Base-by-base conservation (phyloP, 2,113 vertebrate species). In the Saiga tatarica region DNA sequence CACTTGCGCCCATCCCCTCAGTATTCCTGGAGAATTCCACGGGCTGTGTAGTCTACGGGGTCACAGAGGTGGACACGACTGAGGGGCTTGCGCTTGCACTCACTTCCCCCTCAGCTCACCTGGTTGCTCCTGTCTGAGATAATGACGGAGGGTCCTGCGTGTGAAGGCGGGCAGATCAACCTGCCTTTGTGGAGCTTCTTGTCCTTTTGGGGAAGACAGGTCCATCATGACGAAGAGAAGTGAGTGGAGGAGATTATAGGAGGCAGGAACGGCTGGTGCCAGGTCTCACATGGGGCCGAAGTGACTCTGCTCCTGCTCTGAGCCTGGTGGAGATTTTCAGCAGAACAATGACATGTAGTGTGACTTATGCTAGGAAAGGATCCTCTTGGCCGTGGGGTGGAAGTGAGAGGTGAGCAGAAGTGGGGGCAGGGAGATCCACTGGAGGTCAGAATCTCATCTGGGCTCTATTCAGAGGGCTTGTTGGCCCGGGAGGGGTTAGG, bases 231-330 rank as follows among this genome's bases (percentile, higher is more conserved):
- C 17, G 45, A 21, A 50, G 39, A 57, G 4, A 21, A 52, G 2
- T 1, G 8, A 3, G 57, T 7, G 7, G 33, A 11, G 87, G 11
- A n/a, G 67, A 10, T 21, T 39, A 50, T 8, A 4, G 33, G 30
- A 53, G 59, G 28, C 0, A 0, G 71, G 47, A n/a, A 6, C 6
- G 4, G 13, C 19, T 17, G 1, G 0, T 2, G 53, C 17, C n/a
- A 15, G 33, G 26, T 74, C 55, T 55, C 17, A 1, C 0, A 1
- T 1, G 0, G 12, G 12, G 45, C 30, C 64, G 0, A 15, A 2
- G 4, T 3, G 76, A 33, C 21, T 13, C 50, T 0, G 76, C 23
- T 16, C 28, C 57, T 5, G 1, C 50, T 45, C 64, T 39, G 78
- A 96, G 55, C 7, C 1, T 7, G 76, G 19, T 7, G 28, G n/a